Percentiles rank a stretch among this genome's conserved stretches.
phyloP scores from a whole-genome alignment of 2,797 vertebrate species.

The Liasis olivaceus region DNA sequence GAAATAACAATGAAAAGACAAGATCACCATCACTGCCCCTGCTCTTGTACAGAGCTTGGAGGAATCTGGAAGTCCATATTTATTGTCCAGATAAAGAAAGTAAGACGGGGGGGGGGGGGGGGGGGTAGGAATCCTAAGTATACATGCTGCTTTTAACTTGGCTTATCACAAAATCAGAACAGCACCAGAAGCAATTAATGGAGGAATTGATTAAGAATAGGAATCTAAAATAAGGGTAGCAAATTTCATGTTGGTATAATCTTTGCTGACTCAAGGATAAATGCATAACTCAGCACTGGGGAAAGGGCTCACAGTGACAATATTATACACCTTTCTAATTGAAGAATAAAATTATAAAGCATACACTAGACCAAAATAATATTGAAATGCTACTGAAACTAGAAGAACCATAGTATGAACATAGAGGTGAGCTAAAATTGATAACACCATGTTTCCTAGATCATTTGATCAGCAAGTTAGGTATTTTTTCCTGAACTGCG shows the following conservation, averaged over 20 bases:
- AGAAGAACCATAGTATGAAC: neutral
- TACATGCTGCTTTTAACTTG: neutral
- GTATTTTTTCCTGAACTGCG: neutral
- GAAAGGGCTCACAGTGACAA: neutral
- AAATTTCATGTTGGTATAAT: neutral
- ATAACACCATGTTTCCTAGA: neutral
- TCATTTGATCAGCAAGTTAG: neutral
- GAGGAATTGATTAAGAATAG: neutral
- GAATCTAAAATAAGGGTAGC: neutral
- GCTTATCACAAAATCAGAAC: neutral
- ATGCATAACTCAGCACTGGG: neutral
- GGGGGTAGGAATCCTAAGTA: neutral
- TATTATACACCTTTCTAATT: neutral
- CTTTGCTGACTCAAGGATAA: neutral
- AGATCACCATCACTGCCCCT: neutral
- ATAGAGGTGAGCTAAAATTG: neutral
- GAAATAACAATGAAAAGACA: neutral
- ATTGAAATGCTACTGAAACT: constrained; percentile 9
- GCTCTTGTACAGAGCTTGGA: neutral
- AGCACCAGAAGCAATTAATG: neutral
- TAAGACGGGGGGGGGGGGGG: neutral
- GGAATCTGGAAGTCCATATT: neutral
- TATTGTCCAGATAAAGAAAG: neutral
- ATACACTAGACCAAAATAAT: neutral
- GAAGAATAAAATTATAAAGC: neutral